Base-by-base conservation (phyloP, 2,113 vertebrate species). In the Proteles cristata region DNA sequence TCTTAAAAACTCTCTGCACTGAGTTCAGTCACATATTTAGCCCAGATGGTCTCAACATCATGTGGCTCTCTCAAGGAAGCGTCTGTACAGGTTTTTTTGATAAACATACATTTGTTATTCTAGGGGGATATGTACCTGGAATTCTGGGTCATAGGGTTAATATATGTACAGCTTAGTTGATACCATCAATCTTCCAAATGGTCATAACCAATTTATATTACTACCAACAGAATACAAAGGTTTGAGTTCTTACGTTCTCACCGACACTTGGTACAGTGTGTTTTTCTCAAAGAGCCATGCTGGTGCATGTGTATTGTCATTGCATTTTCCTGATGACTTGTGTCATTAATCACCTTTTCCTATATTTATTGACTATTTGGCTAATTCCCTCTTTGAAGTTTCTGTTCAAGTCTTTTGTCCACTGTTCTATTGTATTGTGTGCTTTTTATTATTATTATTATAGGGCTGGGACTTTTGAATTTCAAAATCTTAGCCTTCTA, bases 381-480 rank as follows among this genome's bases (percentile, higher is more conserved):
- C 12, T 84, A 84, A 68, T 80, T 69, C 28, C 9, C 2, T 88
- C 50, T 94, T 88, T 88, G 80, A 96, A 85, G n/a, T 92, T 86
- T 92, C 25, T 88, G 2, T 86, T 93, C 23, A 80, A 83, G 23
- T 93, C 17, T 96, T 96, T 88, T 80, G 16, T 10, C 25, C 25
- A 39, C 39, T 76, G 10, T 80, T 90, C 28, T 88, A 5, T 25
- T 94, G 14, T 14, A 80, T 25, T 85, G 17, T n/a, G 43, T 94
- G 19, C 17, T 48, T 80, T 39, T 39, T 39, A 39, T 39, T 39
- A 39, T 73, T 92, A 83, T 85, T 90, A 66, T 81, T 66, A 39
- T 1, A 87, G 14, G 23, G 1, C 2, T 63, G 58, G 35, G 66
- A 19, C 3, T 88, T 95, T 50, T 82, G 17, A 92, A 73, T 83